Evolutionary conservation across 37 sponge, comb jelly and placozoan species (phyloP).

Genomic region (Aplysina aerophoba): DNA sequence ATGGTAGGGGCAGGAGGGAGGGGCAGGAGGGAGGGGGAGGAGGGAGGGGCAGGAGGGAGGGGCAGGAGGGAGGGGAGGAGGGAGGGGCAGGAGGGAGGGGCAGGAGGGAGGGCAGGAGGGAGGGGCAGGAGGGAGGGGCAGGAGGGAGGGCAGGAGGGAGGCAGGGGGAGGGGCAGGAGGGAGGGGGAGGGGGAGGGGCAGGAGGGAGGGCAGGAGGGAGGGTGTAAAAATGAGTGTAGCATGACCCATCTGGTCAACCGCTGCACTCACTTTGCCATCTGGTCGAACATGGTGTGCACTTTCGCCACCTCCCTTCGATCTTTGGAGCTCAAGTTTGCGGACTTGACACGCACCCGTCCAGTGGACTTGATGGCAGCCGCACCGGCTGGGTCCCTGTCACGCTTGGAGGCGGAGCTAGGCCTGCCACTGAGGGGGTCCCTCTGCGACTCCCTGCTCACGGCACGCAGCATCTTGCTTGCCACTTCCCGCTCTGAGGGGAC

Average conservation of each 20-base stretch:
- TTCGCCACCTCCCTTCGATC: background rate
- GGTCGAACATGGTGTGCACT: constrained; percentile 2
- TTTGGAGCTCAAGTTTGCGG: background rate
- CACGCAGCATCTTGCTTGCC: constrained; percentile 63
- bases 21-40: too few relatives aligned
- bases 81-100: too few relatives aligned
- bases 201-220: too few relatives aligned
- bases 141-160: too few relatives aligned
- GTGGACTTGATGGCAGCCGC: constrained; percentile 3
- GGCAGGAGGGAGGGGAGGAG: too few relatives aligned
- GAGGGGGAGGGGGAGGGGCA: too few relatives aligned
- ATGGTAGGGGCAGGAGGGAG: background rate
- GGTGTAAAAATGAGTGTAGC: too few relatives aligned
- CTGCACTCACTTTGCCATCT: constrained; percentile 20
- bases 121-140: too few relatives aligned
- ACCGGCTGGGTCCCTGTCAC: constrained; percentile 3
- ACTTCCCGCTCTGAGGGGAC: constrained; percentile 51
- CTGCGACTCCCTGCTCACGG: constrained; percentile 57
- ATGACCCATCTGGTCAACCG: too few relatives aligned
- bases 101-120: too few relatives aligned
- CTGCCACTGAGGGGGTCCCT: background rate
- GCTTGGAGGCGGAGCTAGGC: constrained; percentile 36
- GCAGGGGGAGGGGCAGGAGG: too few relatives aligned
- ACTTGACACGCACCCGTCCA: background rate
- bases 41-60: too few relatives aligned